Base-by-base conservation (phyloP, 2,797 vertebrate species). In the Anabas testudineus region DNA sequence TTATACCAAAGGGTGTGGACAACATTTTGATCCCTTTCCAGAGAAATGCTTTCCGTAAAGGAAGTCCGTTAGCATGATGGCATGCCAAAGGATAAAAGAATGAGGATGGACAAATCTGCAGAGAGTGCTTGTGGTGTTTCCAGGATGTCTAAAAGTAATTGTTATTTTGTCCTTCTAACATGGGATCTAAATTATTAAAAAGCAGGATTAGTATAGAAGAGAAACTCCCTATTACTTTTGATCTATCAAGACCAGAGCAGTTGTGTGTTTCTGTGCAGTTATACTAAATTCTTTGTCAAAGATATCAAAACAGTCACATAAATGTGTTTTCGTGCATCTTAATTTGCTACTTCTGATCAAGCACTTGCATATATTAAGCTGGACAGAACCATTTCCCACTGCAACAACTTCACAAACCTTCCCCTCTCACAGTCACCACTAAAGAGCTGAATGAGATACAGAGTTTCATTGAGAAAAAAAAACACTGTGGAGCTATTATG, bases 401-500 rank as follows among this genome's bases (percentile, higher is more conserved):
- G 61, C 62, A 72, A 52, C 55, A 0, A 32, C 67, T 74, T 71
- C 78, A 69, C 66, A 83, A 68, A 75, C 78, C 60, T 76, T 61
- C 67, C 47, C 65, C 30, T 79, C 80, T 82, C 75, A 74, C 55
- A 80, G 81, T 66, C 4, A 10, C 62, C 58, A 76, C 79, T 71
- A 66, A 76, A 84, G 71, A 90, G 68, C 81, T 91, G 85, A 92
- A 88, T 91, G 86, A 89, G 86, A 91, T 85, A 88, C 85, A 78
- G 80, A 80, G 86, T 90, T 91, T 89, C 90, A 92, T 89, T 91
- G 88, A 93, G 83, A 78, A 81, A 86, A 78, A 56, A 57, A 65
- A 85, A 60, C 53, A 83, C 82, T 87, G 86, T 86, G 72, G 76
- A 45, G 81, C 89, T 86, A 87, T 88, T 88, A 88, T 88, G 88